Base-by-base conservation (phyloP, 30 jellyfish, hydroid and myxozoan genomes). In the Cassiopea xamachana region DNA sequence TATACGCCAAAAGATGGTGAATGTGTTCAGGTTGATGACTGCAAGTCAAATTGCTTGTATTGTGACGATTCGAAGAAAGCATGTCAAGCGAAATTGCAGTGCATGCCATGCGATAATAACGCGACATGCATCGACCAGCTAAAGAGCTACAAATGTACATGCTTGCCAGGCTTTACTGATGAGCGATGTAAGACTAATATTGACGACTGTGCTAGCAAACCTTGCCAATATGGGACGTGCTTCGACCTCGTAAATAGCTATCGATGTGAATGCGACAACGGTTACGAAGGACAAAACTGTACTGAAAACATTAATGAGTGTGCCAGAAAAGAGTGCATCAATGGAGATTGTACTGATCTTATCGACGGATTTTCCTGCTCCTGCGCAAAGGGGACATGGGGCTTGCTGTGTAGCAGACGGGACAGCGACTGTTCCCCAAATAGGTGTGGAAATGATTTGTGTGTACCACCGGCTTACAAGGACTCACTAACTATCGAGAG, bases 1-100 rank as follows among this genome's bases (percentile, higher is more conserved):
- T 94, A 60, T 84, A 94, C 74, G 14, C 77, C 81, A 82, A 87
- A 82, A 45, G 80, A 46, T 16, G 89, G 84, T 76, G 73, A 46
- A 2, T 94, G 98, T 83, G 91, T 19, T 2, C 90, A 71, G 69
- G 74, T 86, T 14, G 91, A 94, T 79, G 98, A 94, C 74, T 94
- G 98, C 94, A 60, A 85, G 39, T 67, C 96, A 2, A 62, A 59
- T 44, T 87, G 98, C 74, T 9, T 55, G 69, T 70, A 79, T 67
- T 94, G 98, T 75, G 91, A 72, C 9, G 90, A 73, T 67, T 79
- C 95, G 7, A 73, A 46, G 75, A 76, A 71, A 68, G 90, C 95
- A 1, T 88, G 95, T 73, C 47, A 49, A 7, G n/a, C 75, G 8
- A 55, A 80, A 60, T 43, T 6, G 48, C n/a, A 46, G 6, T 88